These are phyloP conservation scores for Recurvirostra avosetta DNA, from an alignment of 2,113 vertebrate genomes.

Conservation along the genomic window DNA sequence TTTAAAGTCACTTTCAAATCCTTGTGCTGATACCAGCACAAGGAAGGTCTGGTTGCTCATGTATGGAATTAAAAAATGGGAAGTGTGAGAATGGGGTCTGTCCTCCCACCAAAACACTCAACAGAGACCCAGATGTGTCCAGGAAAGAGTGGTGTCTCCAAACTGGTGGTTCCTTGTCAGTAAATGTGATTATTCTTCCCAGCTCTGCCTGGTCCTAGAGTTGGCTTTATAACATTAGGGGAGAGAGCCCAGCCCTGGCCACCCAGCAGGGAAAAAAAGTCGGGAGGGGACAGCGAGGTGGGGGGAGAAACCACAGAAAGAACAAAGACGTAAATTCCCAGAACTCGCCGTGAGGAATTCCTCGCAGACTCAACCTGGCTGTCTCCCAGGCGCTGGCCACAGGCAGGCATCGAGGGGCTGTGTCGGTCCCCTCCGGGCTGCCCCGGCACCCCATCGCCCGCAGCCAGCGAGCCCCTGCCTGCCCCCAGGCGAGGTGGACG, in stretches of 20 bases:
- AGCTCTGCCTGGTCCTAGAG: background rate
- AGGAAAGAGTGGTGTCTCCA: background rate
- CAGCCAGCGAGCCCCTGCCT: background rate
- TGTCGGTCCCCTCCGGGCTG: background rate
- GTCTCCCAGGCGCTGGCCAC: background rate
- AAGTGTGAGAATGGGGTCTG: background rate
- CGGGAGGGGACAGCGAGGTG: too few relatives aligned
- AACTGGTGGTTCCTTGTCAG: background rate
- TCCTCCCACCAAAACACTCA: background rate
- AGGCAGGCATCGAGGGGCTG: background rate
- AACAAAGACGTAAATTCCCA: conserved; percentile 7
- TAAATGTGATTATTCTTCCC: background rate
- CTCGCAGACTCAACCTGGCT: background rate
- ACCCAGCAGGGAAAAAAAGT: background rate
- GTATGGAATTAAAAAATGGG: background rate
- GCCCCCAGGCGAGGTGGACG: background rate
- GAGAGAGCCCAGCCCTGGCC: conserved; percentile 19
- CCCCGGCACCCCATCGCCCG: background rate
- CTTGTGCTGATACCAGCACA: background rate
- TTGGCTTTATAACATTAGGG: background rate
- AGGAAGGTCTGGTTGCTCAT: background rate
- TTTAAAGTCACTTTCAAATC: background rate
- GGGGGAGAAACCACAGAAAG: conserved; percentile 1
- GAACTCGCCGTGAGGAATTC: background rate
- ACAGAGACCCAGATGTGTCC: background rate